Evolutionary conservation across 1,140 invertebrate genomes (phyloP), one percentile per base, ranked within the genome.

Genomic region (Conopomorpha cramerella): DNA sequence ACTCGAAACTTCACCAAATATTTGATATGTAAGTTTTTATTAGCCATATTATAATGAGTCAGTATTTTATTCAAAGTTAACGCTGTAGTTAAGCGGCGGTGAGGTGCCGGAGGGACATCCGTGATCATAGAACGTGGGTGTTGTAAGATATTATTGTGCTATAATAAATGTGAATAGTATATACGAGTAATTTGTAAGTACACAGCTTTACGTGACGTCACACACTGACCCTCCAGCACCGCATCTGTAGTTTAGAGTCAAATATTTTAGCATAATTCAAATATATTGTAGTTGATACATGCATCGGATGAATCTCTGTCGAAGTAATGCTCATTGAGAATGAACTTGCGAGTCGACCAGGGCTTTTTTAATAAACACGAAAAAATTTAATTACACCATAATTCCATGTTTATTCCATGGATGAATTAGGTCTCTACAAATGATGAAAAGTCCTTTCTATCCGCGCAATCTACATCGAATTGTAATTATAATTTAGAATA

Each of bases 121-220:
- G 57, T n/a, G n/a, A n/a, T n/a, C n/a, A n/a, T n/a, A n/a, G n/a
- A n/a, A n/a, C 58, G 51, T 46, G 43, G 57, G 61, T 65, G 56
- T 58, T 72, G 63, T 67, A 54, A 72, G 70, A 72, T 72, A 67
- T 72, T 74, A 74, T 63, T 72, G 66, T 71, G 66, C 66, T 74
- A n/a, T n/a, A n/a, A 68, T 70, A 70, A 66, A 70, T 72, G 70
- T 74, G 67, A 72, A 74, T 74, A 74, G 68, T 72, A 72, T 71
- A 70, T 72, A 72, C 65, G 65, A 72, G 55, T 72, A 74, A 64
- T 64, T 65, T 74, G 65, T 74, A 72, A 74, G 68, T 68, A 57
- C 60, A 55, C 68, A 71, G 63, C 65, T 74, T 70, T 70, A 70
- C 65, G 58, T 68, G 65, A 74, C 64, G 56, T 58, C 60, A 65